Evolutionary conservation across 2,888 invertebrate species (phyloP).

Genomic region (Drymonia ruficornis): DNA sequence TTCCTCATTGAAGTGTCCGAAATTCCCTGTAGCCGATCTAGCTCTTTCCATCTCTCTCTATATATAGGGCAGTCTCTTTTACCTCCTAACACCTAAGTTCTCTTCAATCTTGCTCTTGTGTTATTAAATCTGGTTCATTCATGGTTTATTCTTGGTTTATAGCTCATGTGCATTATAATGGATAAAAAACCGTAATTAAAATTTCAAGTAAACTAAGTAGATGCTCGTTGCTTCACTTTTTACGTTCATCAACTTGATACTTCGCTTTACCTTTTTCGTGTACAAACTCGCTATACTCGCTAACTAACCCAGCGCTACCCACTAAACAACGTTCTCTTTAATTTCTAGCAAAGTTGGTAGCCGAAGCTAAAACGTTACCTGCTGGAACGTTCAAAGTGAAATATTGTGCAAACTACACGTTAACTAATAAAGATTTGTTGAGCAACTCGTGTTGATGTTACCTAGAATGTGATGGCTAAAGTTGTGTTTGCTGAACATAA

Average conservation of each 20-base stretch:
- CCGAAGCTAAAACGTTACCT: conserved; percentile 45
- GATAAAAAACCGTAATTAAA: too few relatives aligned
- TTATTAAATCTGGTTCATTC: too few relatives aligned
- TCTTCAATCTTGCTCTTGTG: too few relatives aligned
- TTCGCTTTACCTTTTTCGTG: conserved; percentile 8
- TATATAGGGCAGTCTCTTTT: too few relatives aligned
- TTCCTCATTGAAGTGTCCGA: too few relatives aligned
- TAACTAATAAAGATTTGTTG: conserved; percentile 24
- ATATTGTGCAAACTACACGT: conserved; percentile 29
- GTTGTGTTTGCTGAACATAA: conserved; percentile 2
- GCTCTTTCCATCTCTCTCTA: too few relatives aligned
- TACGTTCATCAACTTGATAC: conserved; percentile 1
- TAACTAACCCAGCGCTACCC: conserved; percentile 42
- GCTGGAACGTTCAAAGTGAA: conserved; percentile 29
- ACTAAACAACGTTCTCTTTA: conserved; percentile 59
- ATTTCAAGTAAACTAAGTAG: too few relatives aligned
- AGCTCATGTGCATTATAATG: too few relatives aligned
- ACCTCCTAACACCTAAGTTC: too few relatives aligned
- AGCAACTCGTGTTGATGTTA: conserved; percentile 21
- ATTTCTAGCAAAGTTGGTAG: conserved; percentile 49
- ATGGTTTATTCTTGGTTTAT: too few relatives aligned
- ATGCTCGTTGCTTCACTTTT: not conserved
- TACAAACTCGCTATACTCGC: conserved; percentile 23
- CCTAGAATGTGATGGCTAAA: conserved; percentile 14
- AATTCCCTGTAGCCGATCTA: too few relatives aligned